Evolutionary conservation across 2,888 invertebrate species (phyloP).

Genomic region (Oxyscelio sp.): DNA sequence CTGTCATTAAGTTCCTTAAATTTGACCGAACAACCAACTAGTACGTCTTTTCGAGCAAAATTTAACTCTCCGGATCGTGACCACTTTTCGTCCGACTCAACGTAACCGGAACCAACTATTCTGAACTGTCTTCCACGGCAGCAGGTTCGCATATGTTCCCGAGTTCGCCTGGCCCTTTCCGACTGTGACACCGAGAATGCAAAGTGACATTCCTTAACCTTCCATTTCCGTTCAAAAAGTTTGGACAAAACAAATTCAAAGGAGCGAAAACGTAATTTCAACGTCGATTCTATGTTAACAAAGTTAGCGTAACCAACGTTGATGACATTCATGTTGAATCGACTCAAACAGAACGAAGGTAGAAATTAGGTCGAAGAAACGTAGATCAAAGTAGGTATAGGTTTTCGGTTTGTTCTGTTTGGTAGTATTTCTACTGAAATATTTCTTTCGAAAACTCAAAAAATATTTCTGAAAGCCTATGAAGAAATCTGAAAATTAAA

Average conservation of each 20-base stretch:
- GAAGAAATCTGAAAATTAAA: too few relatives aligned
- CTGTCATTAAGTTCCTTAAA: conserved; percentile 48
- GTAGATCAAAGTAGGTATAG: too few relatives aligned
- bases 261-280: too few relatives aligned
- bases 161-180: conserved; percentile 51
- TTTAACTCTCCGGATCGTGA: conserved; percentile 6
- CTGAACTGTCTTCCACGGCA: conserved; percentile 30
- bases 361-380: too few relatives aligned
- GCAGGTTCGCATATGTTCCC: conserved; percentile 38
- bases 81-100: conserved; percentile 12
- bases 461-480: too few relatives aligned
- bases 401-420: too few relatives aligned
- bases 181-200: conserved; percentile 30
- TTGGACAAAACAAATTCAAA: not conserved
- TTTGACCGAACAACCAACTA: conserved; percentile 12
- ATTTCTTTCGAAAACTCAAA: too few relatives aligned
- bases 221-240: not conserved
- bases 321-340: conserved; percentile 13
- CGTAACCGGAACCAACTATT: conserved; percentile 24
- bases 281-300: too few relatives aligned
- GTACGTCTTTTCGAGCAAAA: conserved; percentile 39
- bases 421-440: too few relatives aligned
- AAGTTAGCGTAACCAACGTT: too few relatives aligned
- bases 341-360: too few relatives aligned
- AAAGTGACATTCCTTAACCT: conserved; percentile 37